Conservation (phyloP, 2,888 invertebrate species). For the Cheilosia impressa region DNA sequence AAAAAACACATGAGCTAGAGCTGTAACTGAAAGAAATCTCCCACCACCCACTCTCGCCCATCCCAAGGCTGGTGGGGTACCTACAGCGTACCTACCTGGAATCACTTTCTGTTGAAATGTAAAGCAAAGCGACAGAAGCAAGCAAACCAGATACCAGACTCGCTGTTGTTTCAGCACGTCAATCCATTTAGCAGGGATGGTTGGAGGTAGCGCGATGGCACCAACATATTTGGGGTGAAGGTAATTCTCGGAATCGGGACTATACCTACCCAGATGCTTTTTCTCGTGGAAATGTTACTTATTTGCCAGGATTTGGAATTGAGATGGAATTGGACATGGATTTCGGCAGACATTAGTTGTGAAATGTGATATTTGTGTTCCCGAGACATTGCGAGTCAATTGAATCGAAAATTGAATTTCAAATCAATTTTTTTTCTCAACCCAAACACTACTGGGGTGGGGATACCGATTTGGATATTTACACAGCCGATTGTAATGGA, state of each 20-base stretch:
- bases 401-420: slow-evolving; percentile 3
- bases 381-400: not conserved
- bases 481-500: not conserved
- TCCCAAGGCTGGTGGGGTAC: not conserved
- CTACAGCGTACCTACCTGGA: not conserved
- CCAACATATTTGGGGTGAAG: slow-evolving; percentile 1
- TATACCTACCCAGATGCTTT: not conserved
- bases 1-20: slow-evolving; percentile 4
- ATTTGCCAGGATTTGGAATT: slow-evolving; percentile 17
- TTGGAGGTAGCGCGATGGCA: not conserved
- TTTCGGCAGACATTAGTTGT: not conserved
- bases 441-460: not conserved
- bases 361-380: slow-evolving; percentile 11
- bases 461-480: not conserved
- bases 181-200: not conserved
- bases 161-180: slow-evolving; percentile 20
- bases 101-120: slow-evolving; percentile 39
- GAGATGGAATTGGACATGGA: not conserved
- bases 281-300: slow-evolving; percentile 29
- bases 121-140: slow-evolving; percentile 21
- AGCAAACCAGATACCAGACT: not conserved
- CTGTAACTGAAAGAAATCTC: not conserved
- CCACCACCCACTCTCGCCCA: not conserved
- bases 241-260: not conserved
- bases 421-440: not conserved